Evolutionary conservation across 2,888 invertebrate genomes (phyloP).

Genomic region (Onchidella celtica): DNA sequence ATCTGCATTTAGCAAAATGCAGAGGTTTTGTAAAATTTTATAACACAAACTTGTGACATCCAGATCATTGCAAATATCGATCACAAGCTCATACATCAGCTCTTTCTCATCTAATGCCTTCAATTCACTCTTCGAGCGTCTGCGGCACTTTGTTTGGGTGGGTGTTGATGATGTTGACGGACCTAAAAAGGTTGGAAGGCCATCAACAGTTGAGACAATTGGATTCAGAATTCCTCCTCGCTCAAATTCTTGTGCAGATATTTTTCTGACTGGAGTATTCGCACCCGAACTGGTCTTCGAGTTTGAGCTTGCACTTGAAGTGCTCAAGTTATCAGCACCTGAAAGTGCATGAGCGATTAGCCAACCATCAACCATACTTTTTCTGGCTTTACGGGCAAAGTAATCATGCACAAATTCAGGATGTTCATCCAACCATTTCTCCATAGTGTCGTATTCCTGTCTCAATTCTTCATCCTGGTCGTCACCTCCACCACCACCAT

Average conservation of each 20-base stretch:
- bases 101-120: slow-evolving; percentile 78
- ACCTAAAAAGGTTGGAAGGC: slow-evolving; percentile 92
- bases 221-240: slow-evolving; percentile 94
- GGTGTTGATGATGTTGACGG: slow-evolving; percentile 71
- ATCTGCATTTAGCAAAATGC: slow-evolving; percentile 78
- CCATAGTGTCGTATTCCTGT: slow-evolving; percentile 83
- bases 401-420: slow-evolving; percentile 97
- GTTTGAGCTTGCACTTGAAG: slow-evolving; percentile 69
- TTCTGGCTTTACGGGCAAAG: slow-evolving; percentile 93
- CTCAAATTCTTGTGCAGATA: slow-evolving; percentile 98
- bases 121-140: slow-evolving; percentile 82
- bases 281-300: slow-evolving; percentile 86
- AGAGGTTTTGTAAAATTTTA: slow-evolving; percentile 79
- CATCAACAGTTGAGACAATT: slow-evolving; percentile 93
- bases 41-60: slow-evolving; percentile 78
- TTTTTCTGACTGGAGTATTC: slow-evolving; percentile 94
- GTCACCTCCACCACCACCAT: slow-evolving; percentile 11
- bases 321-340: slow-evolving; percentile 59
- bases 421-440: slow-evolving; percentile 98
- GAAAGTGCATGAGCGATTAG: slow-evolving; percentile 83
- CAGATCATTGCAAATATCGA: slow-evolving; percentile 79
- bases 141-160: slow-evolving; percentile 81
- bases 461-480: slow-evolving; percentile 21
- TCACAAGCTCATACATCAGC: slow-evolving; percentile 79
- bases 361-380: slow-evolving; percentile 96